Percentiles rank a stretch among this genome's conserved stretches.
Conservation (phyloP, 2,797 vertebrate species). For the Etheostoma perlongum region DNA sequence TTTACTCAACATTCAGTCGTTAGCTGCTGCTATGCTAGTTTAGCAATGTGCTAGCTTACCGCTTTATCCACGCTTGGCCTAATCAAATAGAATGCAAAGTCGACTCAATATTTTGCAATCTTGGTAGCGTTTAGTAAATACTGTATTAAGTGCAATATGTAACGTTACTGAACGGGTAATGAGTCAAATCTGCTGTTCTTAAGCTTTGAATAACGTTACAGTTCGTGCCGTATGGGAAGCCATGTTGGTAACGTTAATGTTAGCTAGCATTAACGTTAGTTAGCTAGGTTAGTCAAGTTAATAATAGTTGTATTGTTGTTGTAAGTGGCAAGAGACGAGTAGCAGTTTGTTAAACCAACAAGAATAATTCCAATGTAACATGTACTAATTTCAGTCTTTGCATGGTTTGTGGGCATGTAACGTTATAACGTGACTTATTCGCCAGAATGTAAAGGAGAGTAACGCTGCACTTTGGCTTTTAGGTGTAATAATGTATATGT, state of each 20-base stretch:
- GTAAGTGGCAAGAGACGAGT: fast-evolving
- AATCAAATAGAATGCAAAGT: fast-evolving
- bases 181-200: fast-evolving
- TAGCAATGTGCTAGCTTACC: constrained; percentile 48
- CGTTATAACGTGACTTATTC: too few relatives aligned
- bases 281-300: fast-evolving
- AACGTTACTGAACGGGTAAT: fast-evolving
- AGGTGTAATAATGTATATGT: too few relatives aligned
- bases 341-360: fast-evolving
- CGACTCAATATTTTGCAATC: fast-evolving
- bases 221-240: constrained; percentile 25
- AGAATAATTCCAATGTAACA: fast-evolving
- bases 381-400: fast-evolving
- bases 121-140: fast-evolving
- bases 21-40: constrained; percentile 44
- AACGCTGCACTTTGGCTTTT: fast-evolving
- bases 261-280: not conserved
- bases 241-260: constrained; percentile 43
- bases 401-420: not conserved
- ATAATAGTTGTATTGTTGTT: not conserved
- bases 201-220: not conserved
- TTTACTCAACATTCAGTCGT: not conserved
- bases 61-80: constrained; percentile 43
- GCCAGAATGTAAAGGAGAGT: not conserved
- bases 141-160: fast-evolving